Percentiles rank a stretch among this genome's conserved stretches.
These are phyloP conservation scores for Arctocebus calabarensis DNA, from an alignment of 2,797 vertebrate genomes.

Conservation along the genomic window DNA sequence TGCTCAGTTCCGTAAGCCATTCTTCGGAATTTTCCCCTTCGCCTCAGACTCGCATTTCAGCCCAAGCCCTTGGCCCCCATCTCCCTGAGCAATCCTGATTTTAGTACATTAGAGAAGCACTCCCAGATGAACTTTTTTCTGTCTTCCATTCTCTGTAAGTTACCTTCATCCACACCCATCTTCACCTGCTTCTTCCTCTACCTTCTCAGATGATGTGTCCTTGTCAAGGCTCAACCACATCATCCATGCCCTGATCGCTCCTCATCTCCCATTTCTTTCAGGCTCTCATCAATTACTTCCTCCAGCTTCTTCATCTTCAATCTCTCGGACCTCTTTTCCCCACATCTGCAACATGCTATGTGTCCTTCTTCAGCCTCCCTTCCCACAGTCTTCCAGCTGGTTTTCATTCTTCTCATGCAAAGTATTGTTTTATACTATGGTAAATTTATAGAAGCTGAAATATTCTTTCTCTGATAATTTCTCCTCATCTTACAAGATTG, in stretches of 20 bases:
- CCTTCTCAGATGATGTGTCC: conserved; percentile 54
- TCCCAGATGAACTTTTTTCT: not conserved
- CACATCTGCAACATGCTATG: not conserved
- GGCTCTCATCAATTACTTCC: not conserved
- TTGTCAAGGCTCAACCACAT: not conserved
- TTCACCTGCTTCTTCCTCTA: conserved; percentile 54
- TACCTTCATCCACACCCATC: conserved; percentile 47
- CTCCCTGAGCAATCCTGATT: not conserved
- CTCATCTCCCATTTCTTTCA: not conserved
- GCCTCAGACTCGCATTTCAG: not conserved
- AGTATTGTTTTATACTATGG: not conserved
- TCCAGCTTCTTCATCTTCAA: not conserved
- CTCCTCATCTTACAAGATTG: not conserved
- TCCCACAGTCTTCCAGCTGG: not conserved
- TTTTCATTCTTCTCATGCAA: not conserved
- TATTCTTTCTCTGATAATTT: not conserved
- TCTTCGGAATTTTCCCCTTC: not conserved
- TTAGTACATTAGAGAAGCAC: conserved; percentile 26
- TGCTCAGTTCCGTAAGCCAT: not conserved
- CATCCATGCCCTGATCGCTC: not conserved
- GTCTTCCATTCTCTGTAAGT: conserved; percentile 1
- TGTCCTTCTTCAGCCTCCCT: not conserved
- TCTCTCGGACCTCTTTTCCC: not conserved
- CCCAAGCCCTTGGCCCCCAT: not conserved
- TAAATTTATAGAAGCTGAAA: not conserved